Base-by-base conservation (phyloP, 2,797 vertebrate genomes). In the Cuniculus paca region DNA sequence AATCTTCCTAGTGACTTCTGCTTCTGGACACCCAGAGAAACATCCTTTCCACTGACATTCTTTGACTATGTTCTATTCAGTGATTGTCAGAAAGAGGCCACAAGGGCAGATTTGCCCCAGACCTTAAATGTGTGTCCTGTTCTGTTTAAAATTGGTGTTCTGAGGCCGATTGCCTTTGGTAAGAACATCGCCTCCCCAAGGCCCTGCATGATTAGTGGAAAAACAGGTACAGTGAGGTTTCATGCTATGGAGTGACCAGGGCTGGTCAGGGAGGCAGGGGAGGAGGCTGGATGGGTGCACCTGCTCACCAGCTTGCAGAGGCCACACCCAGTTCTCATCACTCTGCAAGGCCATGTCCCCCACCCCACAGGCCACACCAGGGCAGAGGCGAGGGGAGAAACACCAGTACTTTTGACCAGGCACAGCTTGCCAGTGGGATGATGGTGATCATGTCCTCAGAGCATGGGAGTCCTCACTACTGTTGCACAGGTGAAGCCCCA, bases 291-390 rank as follows among this genome's bases (percentile, higher is more conserved):
- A 20, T 28, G 34, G 20, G 6, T 42, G 50, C 2, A 54, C 11
- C n/a, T 36, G 52, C 28, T 87, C 34, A 31, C 50, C 48, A 39
- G 39, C 26, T 28, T 2, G 31, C 42, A 20, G 0, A 26, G 48
- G 24, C 74, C 17, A 1, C 28, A 31, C 28, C 61, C 61, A 63
- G 2, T 61, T 28, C 28, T 61, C 28, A 31, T 61, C 60, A 61
- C 2, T n/a, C 48, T 2, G 20, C 34, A 26, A 34, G n/a, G 36
- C 74, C 17, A 0, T 0, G 3, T 54, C 34, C 26, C 0, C 2
- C 22, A 54, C 12, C 28, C 6, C 70, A 48, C 22, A 48, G 48
- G 28, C 26, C 36, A 48, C 22, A 5, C 60, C 36, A 28, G 13
- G 65, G n/a, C n/a, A 54, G 84, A 72, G 24, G 83, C 4, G 10